Base-by-base conservation (phyloP, 2,113 vertebrate species). In the Microtus richardsoni region DNA sequence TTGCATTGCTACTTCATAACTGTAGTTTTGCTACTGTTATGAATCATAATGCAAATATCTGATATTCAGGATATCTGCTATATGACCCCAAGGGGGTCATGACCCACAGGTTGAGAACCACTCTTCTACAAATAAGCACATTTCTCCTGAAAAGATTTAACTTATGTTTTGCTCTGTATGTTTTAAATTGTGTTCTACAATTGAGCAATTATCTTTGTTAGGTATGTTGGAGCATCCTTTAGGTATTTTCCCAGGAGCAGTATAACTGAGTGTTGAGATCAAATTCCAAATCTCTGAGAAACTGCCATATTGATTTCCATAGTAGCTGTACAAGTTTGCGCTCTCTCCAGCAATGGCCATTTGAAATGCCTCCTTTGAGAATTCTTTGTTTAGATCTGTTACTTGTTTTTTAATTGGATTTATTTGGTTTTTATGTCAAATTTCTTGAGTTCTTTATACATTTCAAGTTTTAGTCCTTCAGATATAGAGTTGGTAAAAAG, bases 131-230 rank as follows among this genome's bases (percentile, higher is more conserved):
- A 62, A 52, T 11, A 93, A 26, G 0, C 62, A 54, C 52, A 13
- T 54, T 54, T 54, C 14, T 54, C 62, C 66, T 94, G 22, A 73
- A 92, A 91, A 54, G 30, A 16, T 93, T 1, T 89, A 88, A 74
- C 24, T 54, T 54, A 92, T 22, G 79, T 33, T 96, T 94, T 30
- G 5, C 3, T 44, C 49, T 24, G 39, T 92, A 83, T 41, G 10
- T 47, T 96, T 96, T 36, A 88, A 92, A 22, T 54, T 90, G 89
- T 87, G 33, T 87, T 95, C 82, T 33, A 86, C 17, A 9, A 17
- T n/a, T n/a, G 33, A 71, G 36, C 68, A 71, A 21, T 7, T 71
- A 13, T n/a, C 68, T 16, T n/a, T 71, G 7, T 71, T 54, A 54
- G 68, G 16, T n/a, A 70, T 14, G 68, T 7, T n/a, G 68, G 68